Evolutionary conservation across 2,888 invertebrate genomes (phyloP).

Genomic region (Galeopsomyia nigrocyanea): DNA sequence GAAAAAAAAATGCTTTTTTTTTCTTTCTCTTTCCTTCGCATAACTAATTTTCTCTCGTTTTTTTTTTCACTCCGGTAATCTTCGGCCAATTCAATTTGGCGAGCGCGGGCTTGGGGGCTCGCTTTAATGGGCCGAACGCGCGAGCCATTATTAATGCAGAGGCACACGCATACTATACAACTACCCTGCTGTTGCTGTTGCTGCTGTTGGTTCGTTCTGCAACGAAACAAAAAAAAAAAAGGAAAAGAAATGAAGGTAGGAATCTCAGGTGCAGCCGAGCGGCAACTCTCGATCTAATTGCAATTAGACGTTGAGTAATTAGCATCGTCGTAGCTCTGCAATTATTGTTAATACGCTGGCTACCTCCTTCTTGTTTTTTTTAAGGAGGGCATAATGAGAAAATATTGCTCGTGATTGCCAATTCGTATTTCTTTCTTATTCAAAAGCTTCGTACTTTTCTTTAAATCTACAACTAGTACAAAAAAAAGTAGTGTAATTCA

Average conservation of each 20-base stretch:
- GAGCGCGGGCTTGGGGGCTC: neutral
- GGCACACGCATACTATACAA: neutral
- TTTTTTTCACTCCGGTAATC: constrained; percentile 19
- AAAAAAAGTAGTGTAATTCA: no score
- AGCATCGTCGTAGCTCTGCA: no score
- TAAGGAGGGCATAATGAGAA: no score
- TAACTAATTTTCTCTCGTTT: neutral
- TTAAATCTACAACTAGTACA: no score
- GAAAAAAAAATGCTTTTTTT: no score
- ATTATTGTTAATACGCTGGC: no score
- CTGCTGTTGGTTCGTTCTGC: neutral
- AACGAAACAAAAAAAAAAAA: neutral
- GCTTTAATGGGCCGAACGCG: constrained; percentile 25
- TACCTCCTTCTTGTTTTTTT: no score
- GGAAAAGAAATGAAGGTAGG: neutral
- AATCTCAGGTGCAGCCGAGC: neutral
- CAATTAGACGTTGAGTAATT: constrained; percentile 5
- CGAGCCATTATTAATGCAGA: constrained; percentile 36
- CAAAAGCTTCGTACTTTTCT: no score
- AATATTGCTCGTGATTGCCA: no score
- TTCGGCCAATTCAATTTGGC: constrained; percentile 40
- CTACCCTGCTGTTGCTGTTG: neutral
- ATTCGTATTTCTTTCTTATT: no score
- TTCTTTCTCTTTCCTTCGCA: neutral
- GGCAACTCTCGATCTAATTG: constrained; percentile 6